A percentile compares a stretch with the other conserved stretches of the same genome.
Evolutionary conservation across 2,113 vertebrate genomes (phyloP).

Genomic region (Mandrillus leucophaeus): DNA sequence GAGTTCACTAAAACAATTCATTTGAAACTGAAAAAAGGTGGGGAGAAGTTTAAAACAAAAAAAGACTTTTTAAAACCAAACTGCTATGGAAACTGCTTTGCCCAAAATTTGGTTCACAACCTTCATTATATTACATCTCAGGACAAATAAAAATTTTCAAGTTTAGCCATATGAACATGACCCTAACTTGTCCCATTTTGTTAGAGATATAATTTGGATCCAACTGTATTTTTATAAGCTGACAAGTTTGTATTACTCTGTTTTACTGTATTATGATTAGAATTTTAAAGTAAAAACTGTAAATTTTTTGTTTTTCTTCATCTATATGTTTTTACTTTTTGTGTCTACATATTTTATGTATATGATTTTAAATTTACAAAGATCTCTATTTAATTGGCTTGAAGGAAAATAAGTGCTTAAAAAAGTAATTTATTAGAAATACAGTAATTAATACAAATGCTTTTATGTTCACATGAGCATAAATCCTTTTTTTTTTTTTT

Average conservation of each 20-base stretch:
- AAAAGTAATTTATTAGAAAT: background rate
- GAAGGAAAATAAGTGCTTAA: background rate
- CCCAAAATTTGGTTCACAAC: background rate
- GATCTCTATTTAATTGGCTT: background rate
- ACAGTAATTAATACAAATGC: background rate
- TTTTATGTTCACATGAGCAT: background rate
- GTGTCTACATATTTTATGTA: background rate
- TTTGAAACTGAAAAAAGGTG: background rate
- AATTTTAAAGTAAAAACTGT: background rate
- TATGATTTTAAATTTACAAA: background rate
- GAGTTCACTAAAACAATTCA: background rate
- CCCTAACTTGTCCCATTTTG: background rate
- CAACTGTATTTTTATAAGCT: background rate
- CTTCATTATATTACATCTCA: background rate
- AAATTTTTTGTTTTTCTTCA: background rate
- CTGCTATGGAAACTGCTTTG: background rate
- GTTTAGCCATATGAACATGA: background rate
- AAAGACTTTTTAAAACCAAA: background rate
- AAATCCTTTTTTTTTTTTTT: no score
- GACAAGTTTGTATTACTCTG: background rate
- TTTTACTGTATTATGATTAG: background rate
- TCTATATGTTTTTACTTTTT: background rate
- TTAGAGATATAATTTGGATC: background rate
- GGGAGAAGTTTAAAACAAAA: background rate
- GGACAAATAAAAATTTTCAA: background rate